A percentile compares a stretch with the other conserved stretches of the same genome.
These are phyloP conservation scores for Uloborus diversus DNA, from an alignment of 1,140 invertebrate genomes.

Conservation along the genomic window DNA sequence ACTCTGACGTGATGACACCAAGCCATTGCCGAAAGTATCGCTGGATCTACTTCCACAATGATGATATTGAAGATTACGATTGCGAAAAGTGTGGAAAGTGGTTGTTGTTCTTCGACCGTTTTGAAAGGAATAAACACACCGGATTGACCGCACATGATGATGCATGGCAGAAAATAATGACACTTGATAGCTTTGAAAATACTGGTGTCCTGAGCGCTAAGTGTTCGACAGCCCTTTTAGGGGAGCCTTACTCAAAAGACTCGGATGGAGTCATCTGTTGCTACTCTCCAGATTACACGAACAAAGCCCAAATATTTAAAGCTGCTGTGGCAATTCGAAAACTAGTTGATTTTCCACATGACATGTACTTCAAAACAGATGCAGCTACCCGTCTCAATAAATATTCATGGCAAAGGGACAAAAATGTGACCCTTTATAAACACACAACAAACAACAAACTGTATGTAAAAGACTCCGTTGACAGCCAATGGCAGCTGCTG, in stretches of 20 bases:
- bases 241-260: too few relatives aligned
- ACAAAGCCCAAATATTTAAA: not conserved
- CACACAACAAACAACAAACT: not conserved
- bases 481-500: too few relatives aligned
- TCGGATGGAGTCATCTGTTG: constrained; percentile 29
- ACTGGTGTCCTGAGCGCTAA: not conserved
- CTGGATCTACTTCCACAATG: too few relatives aligned
- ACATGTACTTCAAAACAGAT: constrained; percentile 31
- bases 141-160: constrained; percentile 2
- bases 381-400: not conserved
- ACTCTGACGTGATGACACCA: too few relatives aligned
- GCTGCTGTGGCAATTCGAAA: constrained; percentile 8
- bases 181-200: not conserved
- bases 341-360: not conserved
- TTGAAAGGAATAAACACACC: not conserved
- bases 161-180: constrained; percentile 3
- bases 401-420: not conserved
- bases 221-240: constrained; percentile 16
- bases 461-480: not conserved
- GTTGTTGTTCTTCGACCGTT: not conserved
- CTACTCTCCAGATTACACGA: not conserved
- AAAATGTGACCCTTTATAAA: constrained; percentile 8
- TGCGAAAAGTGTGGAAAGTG: not conserved
- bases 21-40: too few relatives aligned
- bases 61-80: not conserved